Conservation (phyloP, 2,888 invertebrate genomes). For the Drosophila yooni region DNA sequence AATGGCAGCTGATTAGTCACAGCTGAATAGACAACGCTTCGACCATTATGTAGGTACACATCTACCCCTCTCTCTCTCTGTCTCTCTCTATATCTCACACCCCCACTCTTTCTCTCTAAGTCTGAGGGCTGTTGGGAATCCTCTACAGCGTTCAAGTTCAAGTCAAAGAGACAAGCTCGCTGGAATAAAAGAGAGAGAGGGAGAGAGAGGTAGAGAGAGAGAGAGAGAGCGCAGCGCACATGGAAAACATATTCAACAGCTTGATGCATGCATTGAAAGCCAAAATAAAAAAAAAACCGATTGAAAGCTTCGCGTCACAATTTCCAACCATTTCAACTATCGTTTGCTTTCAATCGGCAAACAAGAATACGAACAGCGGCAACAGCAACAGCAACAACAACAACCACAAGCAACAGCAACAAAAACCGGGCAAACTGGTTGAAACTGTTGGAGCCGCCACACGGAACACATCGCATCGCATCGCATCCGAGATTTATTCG, state of each 20-base stretch:
- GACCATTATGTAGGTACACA: conserved; percentile 16
- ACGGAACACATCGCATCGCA: conserved; percentile 58
- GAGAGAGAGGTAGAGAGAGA: not conserved
- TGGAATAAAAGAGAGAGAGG: not conserved
- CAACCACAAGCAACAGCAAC: not conserved
- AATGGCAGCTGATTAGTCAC: conserved; percentile 46
- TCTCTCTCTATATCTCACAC: not conserved
- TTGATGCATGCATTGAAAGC: conserved; percentile 47
- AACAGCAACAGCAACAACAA: conserved; percentile 8
- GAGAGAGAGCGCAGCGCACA: conserved; percentile 5
- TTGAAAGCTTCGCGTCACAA: conserved; percentile 44
- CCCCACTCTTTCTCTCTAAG: not conserved
- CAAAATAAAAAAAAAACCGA: not conserved
- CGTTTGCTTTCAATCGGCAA: conserved; percentile 58
- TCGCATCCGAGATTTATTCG: conserved; percentile 82
- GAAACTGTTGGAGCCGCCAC: conserved; percentile 16
- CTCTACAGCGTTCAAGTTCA: conserved; percentile 61
- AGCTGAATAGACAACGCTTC: conserved; percentile 27
- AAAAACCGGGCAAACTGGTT: conserved; percentile 33
- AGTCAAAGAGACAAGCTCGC: conserved; percentile 34
- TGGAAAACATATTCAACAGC: conserved; percentile 64
- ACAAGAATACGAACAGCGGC: conserved; percentile 40
- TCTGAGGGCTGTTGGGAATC: conserved; percentile 18
- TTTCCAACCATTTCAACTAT: conserved; percentile 49
- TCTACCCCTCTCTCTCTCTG: not conserved